Evolutionary conservation across 2,113 vertebrate species (phyloP).

Genomic region (Crotophaga sulcirostris): DNA sequence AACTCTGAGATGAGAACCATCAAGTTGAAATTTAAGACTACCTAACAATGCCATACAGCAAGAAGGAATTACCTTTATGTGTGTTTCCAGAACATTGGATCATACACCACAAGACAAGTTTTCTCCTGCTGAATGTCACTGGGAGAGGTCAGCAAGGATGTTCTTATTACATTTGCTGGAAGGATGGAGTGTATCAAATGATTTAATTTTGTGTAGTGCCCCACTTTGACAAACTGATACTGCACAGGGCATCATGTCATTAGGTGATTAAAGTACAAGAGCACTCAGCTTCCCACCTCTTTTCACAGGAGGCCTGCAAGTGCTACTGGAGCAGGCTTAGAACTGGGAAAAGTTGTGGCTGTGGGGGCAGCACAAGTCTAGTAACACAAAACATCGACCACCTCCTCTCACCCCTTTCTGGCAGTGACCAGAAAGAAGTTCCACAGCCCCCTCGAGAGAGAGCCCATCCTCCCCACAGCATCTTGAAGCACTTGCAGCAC

Average conservation of each 20-base stretch:
- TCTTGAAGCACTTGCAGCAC: not conserved
- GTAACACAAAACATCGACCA: not conserved
- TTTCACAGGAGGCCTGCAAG: not conserved
- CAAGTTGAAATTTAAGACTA: slow-evolving; percentile 26
- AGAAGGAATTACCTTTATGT: slow-evolving; percentile 21
- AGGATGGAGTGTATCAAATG: slow-evolving; percentile 37
- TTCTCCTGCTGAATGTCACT: slow-evolving; percentile 19
- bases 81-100: slow-evolving; percentile 28
- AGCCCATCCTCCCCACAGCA: not conserved
- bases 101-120: not conserved
- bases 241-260: slow-evolving; percentile 46
- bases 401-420: not conserved
- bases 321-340: not conserved
- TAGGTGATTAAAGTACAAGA: slow-evolving; percentile 44
- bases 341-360: not conserved
- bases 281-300: slow-evolving; percentile 24
- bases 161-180: slow-evolving; percentile 38
- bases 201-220: slow-evolving; percentile 41
- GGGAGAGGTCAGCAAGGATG: slow-evolving; percentile 14
- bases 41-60: not conserved
- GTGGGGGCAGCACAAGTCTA: not conserved
- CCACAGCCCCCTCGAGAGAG: not conserved
- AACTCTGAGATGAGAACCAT: not conserved
- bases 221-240: slow-evolving; percentile 61
- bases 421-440: not conserved